These are phyloP conservation scores for Seira ritae DNA, from an alignment of 2,888 invertebrate genomes.

Conservation along the genomic window DNA sequence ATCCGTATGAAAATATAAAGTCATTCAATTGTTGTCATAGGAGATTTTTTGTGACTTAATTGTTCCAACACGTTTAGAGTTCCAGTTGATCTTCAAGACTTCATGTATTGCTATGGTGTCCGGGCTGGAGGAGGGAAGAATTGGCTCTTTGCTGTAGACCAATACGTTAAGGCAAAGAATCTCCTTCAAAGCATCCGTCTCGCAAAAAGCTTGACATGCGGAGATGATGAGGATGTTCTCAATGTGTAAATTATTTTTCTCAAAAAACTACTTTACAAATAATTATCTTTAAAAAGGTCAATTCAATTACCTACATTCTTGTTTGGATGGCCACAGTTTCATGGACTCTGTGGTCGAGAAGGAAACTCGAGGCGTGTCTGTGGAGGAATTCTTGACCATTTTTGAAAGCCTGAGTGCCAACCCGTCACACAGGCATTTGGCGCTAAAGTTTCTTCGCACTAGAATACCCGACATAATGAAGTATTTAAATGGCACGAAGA, in stretches of 20 bases:
- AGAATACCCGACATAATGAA: conserved; percentile 30
- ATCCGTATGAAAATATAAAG: conserved; percentile 53
- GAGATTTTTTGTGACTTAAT: too few species aligned
- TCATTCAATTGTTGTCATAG: neutral
- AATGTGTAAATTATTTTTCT: conserved; percentile 44
- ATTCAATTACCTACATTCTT: too few species aligned
- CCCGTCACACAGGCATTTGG: conserved; percentile 49
- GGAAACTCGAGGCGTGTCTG: conserved; percentile 30
- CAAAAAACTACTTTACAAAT: too few species aligned
- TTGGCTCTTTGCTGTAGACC: conserved; percentile 52
- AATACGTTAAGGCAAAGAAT: conserved; percentile 44
- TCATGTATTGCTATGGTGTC: conserved; percentile 61
- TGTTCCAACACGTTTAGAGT: conserved; percentile 48
- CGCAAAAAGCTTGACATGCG: conserved; percentile 57
- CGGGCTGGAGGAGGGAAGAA: conserved; percentile 49
- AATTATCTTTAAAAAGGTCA: too few species aligned
- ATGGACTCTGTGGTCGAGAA: conserved; percentile 45
- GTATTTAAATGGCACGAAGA: conserved; percentile 44
- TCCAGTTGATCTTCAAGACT: conserved; percentile 54
- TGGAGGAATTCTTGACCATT: conserved; percentile 51
- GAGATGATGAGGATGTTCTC: conserved; percentile 40
- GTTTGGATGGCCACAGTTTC: too few species aligned
- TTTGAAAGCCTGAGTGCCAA: conserved; percentile 52
- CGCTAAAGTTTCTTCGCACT: conserved; percentile 35
- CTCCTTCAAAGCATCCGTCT: conserved; percentile 43